Base-by-base conservation (phyloP, 2,888 invertebrate genomes). In the Cyclophora punctaria region DNA sequence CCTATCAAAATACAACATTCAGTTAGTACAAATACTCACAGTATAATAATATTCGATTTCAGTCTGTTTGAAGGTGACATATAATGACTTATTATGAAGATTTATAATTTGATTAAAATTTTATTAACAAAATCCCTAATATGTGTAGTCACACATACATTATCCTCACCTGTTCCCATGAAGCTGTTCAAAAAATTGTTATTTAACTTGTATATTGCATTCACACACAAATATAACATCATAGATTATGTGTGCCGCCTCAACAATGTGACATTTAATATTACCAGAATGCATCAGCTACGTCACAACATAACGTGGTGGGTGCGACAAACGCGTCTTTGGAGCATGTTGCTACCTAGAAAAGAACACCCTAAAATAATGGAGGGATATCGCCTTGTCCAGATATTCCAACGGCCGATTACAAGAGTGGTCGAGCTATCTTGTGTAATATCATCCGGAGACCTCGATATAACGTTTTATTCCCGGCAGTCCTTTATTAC, bases 311-410 rank as follows among this genome's bases (percentile, higher is more conserved):
- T 69, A 74, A 75, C 73, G 73, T 66, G 58, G 73, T 63, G 64
- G 73, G 70, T 77, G 72, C 74, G 73, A 79, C 75, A 72, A 67
- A 75, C 67, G 67, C 67, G 66, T 84, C 80, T 79, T 82, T 80
- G 75, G 65, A 63, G 64, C 73, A 37, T 66, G 75, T 75, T 64
- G 81, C 75, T 78, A 87, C 88, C 88, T 88, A 88, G 88, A 88
- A 88, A 86, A 86, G 82, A 88, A 85, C 85, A 85, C 84, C 88
- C 88, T 87, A 87, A 78, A 87, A 82, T 84, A 80, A 68, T 76
- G 66, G 71, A 72, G 69, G 71, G 73, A 75, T 67, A 63, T 72
- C 37, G 71, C 64, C 63, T 74, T 67, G 59, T 69, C 67, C 67
- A 64, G 64, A 59, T 4, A 7, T 53, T 69, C 63, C 63, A 67